A percentile compares a stretch with the other conserved stretches of the same genome.
phyloP scores from a whole-genome alignment of 2,113 vertebrate genomes.

The Megaleporinus macrocephalus region DNA sequence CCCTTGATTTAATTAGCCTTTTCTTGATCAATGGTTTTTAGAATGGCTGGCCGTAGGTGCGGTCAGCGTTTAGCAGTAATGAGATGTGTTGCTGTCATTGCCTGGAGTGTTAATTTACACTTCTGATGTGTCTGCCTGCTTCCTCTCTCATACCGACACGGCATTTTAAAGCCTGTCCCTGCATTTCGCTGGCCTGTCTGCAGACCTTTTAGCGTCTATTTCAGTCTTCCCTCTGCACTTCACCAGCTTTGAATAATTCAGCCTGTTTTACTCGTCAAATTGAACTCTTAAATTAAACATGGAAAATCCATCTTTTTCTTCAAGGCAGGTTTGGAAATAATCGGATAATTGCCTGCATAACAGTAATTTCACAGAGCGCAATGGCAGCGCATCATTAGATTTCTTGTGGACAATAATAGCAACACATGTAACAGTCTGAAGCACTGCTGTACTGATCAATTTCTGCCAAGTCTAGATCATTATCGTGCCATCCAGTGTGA shows the following conservation, averaged over 20 bases:
- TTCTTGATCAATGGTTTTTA: not conserved
- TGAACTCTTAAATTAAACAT: conserved; percentile 8
- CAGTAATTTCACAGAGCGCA: not conserved
- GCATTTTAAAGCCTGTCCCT: not conserved
- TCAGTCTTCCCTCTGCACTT: conserved; percentile 7
- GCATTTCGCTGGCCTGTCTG: not conserved
- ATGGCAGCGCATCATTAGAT: not conserved
- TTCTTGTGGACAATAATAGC: not conserved
- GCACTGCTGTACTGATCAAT: not conserved
- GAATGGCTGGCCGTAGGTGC: not conserved
- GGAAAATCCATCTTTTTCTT: not conserved
- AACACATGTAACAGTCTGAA: conserved; percentile 8
- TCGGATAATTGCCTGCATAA: not conserved
- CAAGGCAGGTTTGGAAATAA: not conserved
- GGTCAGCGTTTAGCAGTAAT: not conserved
- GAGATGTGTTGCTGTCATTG: not conserved
- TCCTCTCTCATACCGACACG: not conserved
- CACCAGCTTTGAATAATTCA: conserved; percentile 6
- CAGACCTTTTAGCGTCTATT: not conserved
- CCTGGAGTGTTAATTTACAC: not conserved
- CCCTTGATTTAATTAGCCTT: not conserved
- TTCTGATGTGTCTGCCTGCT: conserved; percentile 1
- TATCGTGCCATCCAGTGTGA: conserved; percentile 31
- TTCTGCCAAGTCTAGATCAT: conserved; percentile 26
- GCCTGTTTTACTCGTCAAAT: conserved; percentile 2